Conservation (phyloP, 2,113 vertebrate genomes). For the Prochilodus magdalenae region DNA sequence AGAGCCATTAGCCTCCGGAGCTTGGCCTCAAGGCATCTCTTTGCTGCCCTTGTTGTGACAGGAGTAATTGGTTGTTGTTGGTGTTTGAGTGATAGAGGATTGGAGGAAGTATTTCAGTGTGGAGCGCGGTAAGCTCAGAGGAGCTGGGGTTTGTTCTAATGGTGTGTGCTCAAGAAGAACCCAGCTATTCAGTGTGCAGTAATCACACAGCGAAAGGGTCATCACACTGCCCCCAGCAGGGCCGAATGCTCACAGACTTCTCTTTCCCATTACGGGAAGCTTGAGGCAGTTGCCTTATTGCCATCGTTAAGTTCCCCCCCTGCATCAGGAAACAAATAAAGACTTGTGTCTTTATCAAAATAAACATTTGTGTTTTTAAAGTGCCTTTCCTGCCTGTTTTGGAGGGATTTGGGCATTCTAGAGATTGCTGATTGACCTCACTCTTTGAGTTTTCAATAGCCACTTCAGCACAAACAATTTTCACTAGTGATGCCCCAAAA, state of each 20-base stretch:
- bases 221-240: background rate
- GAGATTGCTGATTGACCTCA: too few species aligned
- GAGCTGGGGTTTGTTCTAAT: background rate
- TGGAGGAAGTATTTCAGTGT: background rate
- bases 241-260: background rate
- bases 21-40: background rate
- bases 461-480: too few species aligned
- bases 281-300: background rate
- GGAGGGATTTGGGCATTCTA: too few species aligned
- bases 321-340: background rate
- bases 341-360: too few species aligned
- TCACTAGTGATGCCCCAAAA: too few species aligned
- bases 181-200: background rate
- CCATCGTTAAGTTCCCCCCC: background rate
- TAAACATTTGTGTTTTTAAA: too few species aligned
- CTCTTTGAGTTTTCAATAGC: too few species aligned
- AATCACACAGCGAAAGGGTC: background rate
- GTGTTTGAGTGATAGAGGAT: background rate
- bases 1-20: background rate
- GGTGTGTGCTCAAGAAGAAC: slow-evolving; percentile 1
- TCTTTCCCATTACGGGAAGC: background rate
- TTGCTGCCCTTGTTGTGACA: background rate
- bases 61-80: background rate
- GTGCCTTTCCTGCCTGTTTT: too few species aligned
- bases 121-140: background rate